phyloP scores from a whole-genome alignment of 2,888 invertebrate genomes.

The Aphidoletes aphidimyza region DNA sequence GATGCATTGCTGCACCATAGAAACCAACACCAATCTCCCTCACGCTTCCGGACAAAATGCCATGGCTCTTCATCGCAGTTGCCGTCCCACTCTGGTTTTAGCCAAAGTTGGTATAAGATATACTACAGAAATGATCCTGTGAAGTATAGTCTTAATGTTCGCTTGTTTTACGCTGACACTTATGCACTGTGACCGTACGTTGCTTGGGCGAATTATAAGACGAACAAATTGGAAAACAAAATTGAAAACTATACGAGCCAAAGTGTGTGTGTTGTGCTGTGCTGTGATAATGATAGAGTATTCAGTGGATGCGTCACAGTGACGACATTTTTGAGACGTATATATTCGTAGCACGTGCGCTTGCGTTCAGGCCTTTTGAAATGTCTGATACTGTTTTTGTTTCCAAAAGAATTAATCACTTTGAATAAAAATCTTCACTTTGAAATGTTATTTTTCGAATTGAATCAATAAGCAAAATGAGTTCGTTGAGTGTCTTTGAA shows the following conservation, averaged over 20 bases:
- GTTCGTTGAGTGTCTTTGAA: too few relatives aligned
- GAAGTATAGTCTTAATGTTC: constrained; percentile 68
- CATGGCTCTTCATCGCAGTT: constrained; percentile 72
- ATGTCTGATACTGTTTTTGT: too few relatives aligned
- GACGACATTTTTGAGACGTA: not conserved
- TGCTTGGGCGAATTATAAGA: constrained; percentile 22
- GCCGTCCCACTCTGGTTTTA: constrained; percentile 67
- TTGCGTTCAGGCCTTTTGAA: not conserved
- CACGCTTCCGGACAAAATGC: constrained; percentile 69
- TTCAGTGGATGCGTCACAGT: not conserved
- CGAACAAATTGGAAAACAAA: too few relatives aligned
- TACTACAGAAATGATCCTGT: constrained; percentile 78
- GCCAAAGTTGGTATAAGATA: constrained; percentile 70
- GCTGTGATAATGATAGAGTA: not conserved
- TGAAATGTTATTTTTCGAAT: too few relatives aligned
- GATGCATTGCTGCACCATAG: constrained; percentile 40
- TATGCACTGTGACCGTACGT: not conserved
- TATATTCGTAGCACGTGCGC: not conserved
- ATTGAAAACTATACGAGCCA: not conserved
- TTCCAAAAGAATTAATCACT: too few relatives aligned
- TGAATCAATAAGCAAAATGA: too few relatives aligned
- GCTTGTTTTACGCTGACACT: not conserved
- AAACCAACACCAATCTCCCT: constrained; percentile 62
- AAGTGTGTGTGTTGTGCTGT: not conserved
- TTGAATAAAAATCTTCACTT: too few relatives aligned